A percentile compares a stretch with the other conserved stretches of the same genome.
Conservation (phyloP, 2,113 vertebrate genomes). For the Halichoeres trimaculatus region DNA sequence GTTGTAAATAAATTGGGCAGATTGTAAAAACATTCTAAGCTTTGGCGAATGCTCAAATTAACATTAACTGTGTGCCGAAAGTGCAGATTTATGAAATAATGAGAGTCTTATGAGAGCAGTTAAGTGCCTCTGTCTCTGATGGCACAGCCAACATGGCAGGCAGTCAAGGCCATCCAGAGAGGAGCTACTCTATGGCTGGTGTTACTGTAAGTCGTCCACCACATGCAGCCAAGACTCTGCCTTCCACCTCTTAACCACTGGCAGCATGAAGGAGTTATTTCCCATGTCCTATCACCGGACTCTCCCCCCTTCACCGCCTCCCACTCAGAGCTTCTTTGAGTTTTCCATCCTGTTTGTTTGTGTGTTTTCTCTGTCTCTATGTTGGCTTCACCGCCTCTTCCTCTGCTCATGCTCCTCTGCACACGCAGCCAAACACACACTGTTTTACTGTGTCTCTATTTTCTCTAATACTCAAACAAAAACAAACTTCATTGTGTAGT, state of each 20-base stretch:
- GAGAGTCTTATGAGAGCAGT: constrained; percentile 61
- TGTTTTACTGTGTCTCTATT: constrained; percentile 21
- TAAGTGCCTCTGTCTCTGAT: constrained; percentile 61
- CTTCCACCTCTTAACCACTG: constrained; percentile 57
- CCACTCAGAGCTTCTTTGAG: constrained; percentile 37
- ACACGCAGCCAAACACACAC: constrained; percentile 9
- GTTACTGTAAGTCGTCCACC: constrained; percentile 37
- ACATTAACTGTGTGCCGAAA: constrained; percentile 55
- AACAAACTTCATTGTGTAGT: constrained; percentile 25
- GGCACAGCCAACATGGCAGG: constrained; percentile 54
- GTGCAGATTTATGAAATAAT: constrained; percentile 77
- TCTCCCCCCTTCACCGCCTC: constrained; percentile 29
- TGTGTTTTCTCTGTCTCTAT: constrained; percentile 56
- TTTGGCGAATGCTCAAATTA: constrained; percentile 60
- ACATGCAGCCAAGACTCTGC: constrained; percentile 34
- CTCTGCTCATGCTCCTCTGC: constrained; percentile 10
- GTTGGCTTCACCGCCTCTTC: constrained; percentile 15
- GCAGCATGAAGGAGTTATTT: constrained; percentile 46
- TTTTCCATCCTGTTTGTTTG: constrained; percentile 41
- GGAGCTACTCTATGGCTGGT: constrained; percentile 55
- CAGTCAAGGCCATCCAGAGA: constrained; percentile 49
- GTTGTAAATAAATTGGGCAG: constrained; percentile 65
- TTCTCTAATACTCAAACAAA: constrained; percentile 32
- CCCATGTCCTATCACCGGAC: constrained; percentile 44
- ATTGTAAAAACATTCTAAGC: constrained; percentile 62